Conservation (phyloP, 1,140 invertebrate species). For the Trichoplusia ni region DNA sequence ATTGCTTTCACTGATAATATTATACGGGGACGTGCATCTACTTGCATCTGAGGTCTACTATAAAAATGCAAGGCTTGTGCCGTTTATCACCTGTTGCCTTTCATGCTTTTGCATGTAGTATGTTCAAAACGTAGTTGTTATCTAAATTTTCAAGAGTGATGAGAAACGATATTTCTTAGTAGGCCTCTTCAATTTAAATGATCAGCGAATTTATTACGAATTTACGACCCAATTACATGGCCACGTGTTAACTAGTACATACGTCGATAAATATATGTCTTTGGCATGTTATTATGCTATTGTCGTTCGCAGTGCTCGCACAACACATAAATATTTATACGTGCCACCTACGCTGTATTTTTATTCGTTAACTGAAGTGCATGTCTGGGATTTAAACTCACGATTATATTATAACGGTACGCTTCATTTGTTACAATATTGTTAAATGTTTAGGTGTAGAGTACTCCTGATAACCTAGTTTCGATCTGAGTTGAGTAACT, state of each 20-base stretch:
- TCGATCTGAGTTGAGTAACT: conserved; percentile 5
- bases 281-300: conserved; percentile 15
- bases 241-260: conserved; percentile 6
- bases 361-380: background rate
- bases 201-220: conserved; percentile 5
- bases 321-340: conserved; percentile 20
- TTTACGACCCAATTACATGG: conserved; percentile 2
- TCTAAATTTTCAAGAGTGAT: too few relatives aligned
- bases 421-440: background rate
- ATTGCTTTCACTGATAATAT: conserved; percentile 64
- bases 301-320: conserved; percentile 10
- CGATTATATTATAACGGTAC: too few relatives aligned
- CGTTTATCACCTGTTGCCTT: background rate
- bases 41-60: conserved; percentile 11
- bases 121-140: too few relatives aligned
- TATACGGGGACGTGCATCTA: conserved; percentile 22
- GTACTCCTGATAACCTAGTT: conserved; percentile 30
- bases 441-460: background rate
- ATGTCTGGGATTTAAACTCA: conserved; percentile 1
- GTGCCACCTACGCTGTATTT: background rate
- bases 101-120: too few relatives aligned
- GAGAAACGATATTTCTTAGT: background rate
- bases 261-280: background rate
- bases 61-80: conserved; percentile 6
- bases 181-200: background rate